Conservation (phyloP, 2,113 vertebrate species). For the Anoplopoma fimbria region DNA sequence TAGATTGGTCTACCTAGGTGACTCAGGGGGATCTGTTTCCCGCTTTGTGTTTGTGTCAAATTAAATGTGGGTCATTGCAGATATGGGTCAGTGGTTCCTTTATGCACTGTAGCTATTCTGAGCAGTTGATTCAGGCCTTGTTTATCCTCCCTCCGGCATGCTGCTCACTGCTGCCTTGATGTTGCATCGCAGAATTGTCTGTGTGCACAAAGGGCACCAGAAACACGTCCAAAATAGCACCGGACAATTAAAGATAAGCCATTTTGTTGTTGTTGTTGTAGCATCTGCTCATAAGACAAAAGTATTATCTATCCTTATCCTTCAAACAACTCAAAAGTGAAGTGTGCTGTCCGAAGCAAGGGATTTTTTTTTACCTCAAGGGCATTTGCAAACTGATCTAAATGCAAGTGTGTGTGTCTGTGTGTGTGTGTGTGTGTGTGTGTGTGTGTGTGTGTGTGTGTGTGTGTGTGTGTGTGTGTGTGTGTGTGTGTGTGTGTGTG, state of each 20-base stretch:
- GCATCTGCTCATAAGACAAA: neutral
- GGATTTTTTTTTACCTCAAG: slow-evolving; percentile 4
- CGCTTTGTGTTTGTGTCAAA: slow-evolving; percentile 48
- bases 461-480: no score
- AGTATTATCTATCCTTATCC: neutral
- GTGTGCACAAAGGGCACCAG: neutral
- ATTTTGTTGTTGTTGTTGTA: slow-evolving; percentile 3
- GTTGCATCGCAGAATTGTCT: slow-evolving; percentile 10
- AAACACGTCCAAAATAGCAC: slow-evolving; percentile 50
- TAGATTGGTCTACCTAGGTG: slow-evolving; percentile 26
- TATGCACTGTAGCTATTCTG: slow-evolving; percentile 70
- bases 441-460: no score
- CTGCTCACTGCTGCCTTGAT: slow-evolving; percentile 33
- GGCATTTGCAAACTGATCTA: slow-evolving; percentile 58
- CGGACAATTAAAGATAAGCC: slow-evolving; percentile 3
- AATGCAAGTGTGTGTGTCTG: slow-evolving; percentile 19
- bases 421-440: no score
- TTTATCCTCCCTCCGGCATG: slow-evolving; percentile 41
- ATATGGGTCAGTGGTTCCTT: slow-evolving; percentile 78
- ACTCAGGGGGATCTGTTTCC: slow-evolving; percentile 38
- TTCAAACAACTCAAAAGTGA: slow-evolving; percentile 10
- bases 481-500: no score
- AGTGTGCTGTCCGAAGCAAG: neutral
- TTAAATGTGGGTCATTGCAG: slow-evolving; percentile 77
- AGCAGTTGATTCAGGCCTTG: slow-evolving; percentile 52